phyloP scores from a whole-genome alignment of 2,888 invertebrate species.

The Tetheella fluctuosa region DNA sequence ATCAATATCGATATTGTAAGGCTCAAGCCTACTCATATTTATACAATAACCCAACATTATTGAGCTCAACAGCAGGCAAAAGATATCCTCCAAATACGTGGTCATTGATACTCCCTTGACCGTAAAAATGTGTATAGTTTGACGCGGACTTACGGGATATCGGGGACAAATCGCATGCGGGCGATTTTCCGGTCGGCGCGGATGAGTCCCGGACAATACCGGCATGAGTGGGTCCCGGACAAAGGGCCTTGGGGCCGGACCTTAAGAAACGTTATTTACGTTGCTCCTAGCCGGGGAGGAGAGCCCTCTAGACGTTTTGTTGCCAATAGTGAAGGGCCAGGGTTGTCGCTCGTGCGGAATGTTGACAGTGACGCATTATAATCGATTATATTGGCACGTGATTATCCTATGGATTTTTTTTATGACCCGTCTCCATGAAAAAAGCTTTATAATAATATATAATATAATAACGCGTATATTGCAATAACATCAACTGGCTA shows the following conservation, averaged over 20 bases:
- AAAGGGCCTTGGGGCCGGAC: neutral
- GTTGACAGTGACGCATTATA: neutral
- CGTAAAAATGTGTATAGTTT: conserved; percentile 25
- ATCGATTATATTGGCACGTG: neutral
- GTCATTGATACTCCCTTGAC: conserved; percentile 6
- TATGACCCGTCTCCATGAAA: neutral
- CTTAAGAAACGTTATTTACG: neutral
- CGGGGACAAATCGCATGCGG: conserved; percentile 28
- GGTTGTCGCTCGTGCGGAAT: neutral
- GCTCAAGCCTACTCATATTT: neutral
- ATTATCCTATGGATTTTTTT: neutral
- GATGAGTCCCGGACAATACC: conserved; percentile 14
- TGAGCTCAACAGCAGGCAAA: conserved; percentile 10
- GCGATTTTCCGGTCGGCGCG: conserved; percentile 30
- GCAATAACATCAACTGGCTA: no score
- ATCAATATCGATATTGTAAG: neutral
- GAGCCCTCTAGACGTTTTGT: conserved; percentile 1
- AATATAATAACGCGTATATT: no score
- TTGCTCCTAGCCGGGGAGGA: neutral
- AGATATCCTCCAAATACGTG: neutral
- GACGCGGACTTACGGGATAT: conserved; percentile 18
- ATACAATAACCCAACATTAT: neutral
- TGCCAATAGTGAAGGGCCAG: neutral
- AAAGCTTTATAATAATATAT: no score
- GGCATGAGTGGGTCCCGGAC: conserved; percentile 1